Percentiles rank a stretch among this genome's conserved stretches.
Conservation (phyloP, 2,888 invertebrate genomes). For the Globia sparganii region DNA sequence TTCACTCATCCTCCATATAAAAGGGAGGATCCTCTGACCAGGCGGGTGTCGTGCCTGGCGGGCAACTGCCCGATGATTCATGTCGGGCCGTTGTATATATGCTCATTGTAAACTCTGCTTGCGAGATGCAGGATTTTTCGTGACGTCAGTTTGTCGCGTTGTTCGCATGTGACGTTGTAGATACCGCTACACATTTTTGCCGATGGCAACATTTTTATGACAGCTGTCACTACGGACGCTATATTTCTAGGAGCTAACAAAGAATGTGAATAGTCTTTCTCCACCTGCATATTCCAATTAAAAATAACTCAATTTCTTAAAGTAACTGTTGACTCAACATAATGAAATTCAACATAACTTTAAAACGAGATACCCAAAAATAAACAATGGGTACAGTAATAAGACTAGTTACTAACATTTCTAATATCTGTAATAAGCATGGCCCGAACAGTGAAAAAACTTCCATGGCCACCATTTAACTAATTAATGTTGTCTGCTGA, state of each 20-base stretch:
- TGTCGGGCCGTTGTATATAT: too few species aligned
- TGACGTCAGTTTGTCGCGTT: too few species aligned
- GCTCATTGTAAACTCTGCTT: too few species aligned
- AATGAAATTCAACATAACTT: slow-evolving; percentile 24
- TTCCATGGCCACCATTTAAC: slow-evolving; percentile 28
- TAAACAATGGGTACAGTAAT: slow-evolving; percentile 2
- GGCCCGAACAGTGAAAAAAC: slow-evolving; percentile 19
- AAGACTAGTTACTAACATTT: slow-evolving; percentile 29
- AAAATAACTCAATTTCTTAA: slow-evolving; percentile 6
- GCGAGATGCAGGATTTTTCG: too few species aligned
- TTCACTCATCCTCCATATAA: too few species aligned
- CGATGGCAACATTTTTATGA: neutral
- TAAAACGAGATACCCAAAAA: slow-evolving; percentile 7
- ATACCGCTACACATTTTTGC: too few species aligned
- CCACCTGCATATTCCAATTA: neutral
- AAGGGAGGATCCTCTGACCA: too few species aligned
- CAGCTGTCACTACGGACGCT: too few species aligned
- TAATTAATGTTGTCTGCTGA: slow-evolving; percentile 42
- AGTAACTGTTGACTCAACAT: slow-evolving; percentile 25
- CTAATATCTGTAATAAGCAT: slow-evolving; percentile 49
- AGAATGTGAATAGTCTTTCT: neutral
- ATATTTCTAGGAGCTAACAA: neutral
- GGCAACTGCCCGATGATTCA: too few species aligned
- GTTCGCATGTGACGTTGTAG: too few species aligned
- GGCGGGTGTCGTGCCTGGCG: too few species aligned